Percentiles rank a stretch among this genome's conserved stretches.
Conservation (phyloP, 2,797 vertebrate species). For the Paramormyrops hopkinsi region DNA sequence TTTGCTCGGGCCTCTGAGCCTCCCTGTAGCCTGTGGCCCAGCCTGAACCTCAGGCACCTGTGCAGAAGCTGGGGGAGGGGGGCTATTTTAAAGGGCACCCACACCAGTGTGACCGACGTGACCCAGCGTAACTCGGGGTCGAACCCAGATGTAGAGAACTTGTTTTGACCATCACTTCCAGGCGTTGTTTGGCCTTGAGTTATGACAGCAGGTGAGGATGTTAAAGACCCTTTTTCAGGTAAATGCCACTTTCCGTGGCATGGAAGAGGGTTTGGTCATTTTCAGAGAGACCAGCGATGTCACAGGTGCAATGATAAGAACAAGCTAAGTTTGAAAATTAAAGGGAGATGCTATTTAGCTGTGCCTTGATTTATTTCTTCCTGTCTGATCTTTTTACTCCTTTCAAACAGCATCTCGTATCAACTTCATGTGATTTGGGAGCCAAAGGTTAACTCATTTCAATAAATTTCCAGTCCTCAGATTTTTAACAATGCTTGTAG, state of each 20-base stretch:
- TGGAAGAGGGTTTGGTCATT: background rate
- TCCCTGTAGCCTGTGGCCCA: background rate
- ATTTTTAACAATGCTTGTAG: background rate
- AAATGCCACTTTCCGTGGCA: background rate
- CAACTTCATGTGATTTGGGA: background rate
- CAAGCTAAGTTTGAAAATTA: background rate
- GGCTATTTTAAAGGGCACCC: background rate
- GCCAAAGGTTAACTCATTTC: background rate
- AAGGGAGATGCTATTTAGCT: background rate
- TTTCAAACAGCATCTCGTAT: background rate
- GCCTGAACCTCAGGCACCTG: background rate
- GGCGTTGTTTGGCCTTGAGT: background rate
- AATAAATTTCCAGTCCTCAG: background rate
- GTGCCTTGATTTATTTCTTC: background rate
- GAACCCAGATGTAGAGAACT: background rate
- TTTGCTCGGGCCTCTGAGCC: background rate
- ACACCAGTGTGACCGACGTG: background rate
- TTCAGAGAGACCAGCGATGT: background rate
- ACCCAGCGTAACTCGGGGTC: background rate
- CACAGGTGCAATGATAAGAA: background rate
- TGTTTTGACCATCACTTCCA: background rate
- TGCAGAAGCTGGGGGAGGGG: background rate
- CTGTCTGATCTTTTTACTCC: background rate
- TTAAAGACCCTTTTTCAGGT: background rate
- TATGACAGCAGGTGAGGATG: background rate